phyloP scores from a whole-genome alignment of 2,113 vertebrate genomes.

The Colossoma macropomum region DNA sequence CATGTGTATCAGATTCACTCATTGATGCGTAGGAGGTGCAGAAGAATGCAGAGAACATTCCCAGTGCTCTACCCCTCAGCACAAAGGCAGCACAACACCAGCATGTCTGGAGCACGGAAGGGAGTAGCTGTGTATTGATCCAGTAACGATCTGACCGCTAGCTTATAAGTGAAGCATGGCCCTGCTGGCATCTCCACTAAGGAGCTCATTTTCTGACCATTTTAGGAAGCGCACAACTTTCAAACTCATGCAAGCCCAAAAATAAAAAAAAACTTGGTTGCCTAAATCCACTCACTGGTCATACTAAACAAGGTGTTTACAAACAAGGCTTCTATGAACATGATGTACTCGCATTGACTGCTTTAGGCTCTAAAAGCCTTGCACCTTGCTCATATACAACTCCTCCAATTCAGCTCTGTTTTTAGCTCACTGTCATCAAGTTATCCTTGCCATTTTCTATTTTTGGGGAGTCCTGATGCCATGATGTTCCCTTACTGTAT shows the following conservation, averaged over 20 bases:
- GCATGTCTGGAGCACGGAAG: slow-evolving; percentile 19
- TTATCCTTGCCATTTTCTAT: background rate
- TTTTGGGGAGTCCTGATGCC: too few species aligned
- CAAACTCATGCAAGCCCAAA: slow-evolving; percentile 3
- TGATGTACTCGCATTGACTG: background rate
- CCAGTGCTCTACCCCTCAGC: slow-evolving; percentile 23
- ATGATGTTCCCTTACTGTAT: too few species aligned
- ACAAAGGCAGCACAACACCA: slow-evolving; percentile 16
- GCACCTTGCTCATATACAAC: background rate
- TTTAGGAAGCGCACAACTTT: background rate
- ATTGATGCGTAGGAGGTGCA: slow-evolving; percentile 7
- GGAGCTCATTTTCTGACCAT: background rate
- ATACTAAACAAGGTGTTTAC: background rate
- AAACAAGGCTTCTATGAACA: background rate
- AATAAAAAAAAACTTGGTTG: background rate
- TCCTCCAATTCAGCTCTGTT: background rate
- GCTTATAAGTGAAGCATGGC: slow-evolving; percentile 35
- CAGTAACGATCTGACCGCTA: slow-evolving; percentile 37
- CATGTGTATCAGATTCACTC: slow-evolving; percentile 3
- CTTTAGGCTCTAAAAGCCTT: background rate
- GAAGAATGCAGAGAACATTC: slow-evolving; percentile 13
- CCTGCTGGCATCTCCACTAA: slow-evolving; percentile 23
- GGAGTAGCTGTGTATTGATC: slow-evolving; percentile 12
- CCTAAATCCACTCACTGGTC: background rate
- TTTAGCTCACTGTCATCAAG: background rate